Conservation (phyloP, 2,888 invertebrate species). For the Phaedon cochleariae region DNA sequence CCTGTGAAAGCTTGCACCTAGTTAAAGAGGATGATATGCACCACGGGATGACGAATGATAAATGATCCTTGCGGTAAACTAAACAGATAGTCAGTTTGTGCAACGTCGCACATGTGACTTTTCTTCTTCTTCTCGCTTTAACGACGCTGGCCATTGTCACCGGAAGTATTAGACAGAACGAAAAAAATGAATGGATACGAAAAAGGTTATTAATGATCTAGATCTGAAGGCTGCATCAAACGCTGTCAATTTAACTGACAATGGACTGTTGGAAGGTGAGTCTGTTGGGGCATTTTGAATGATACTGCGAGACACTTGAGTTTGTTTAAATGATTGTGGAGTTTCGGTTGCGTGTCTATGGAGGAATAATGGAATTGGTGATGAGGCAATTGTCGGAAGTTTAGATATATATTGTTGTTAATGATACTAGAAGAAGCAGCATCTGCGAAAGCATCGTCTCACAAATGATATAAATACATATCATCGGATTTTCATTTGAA, state of each 20-base stretch:
- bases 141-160: slow-evolving; percentile 56
- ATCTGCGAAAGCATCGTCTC: neutral
- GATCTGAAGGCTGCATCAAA: slow-evolving; percentile 55
- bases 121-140: slow-evolving; percentile 51
- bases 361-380: neutral
- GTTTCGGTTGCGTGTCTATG: slow-evolving; percentile 17
- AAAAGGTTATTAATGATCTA: slow-evolving; percentile 62
- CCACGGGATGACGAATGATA: slow-evolving; percentile 52
- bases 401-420: neutral
- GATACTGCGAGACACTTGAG: slow-evolving; percentile 27
- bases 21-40: slow-evolving; percentile 64
- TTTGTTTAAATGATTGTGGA: slow-evolving; percentile 35
- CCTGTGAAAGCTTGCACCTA: slow-evolving; percentile 50
- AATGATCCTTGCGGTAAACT: slow-evolving; percentile 59
- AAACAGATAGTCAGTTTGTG: slow-evolving; percentile 59
- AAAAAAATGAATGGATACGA: slow-evolving; percentile 52
- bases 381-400: neutral
- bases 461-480: too few relatives aligned
- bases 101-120: slow-evolving; percentile 48
- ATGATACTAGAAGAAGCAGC: neutral
- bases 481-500: too few relatives aligned
- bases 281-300: slow-evolving; percentile 18
- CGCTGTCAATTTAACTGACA: slow-evolving; percentile 41
- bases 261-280: slow-evolving; percentile 29
- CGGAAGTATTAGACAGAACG: slow-evolving; percentile 52